Conservation (phyloP, 2,113 vertebrate genomes). For the Catharus minimus region DNA sequence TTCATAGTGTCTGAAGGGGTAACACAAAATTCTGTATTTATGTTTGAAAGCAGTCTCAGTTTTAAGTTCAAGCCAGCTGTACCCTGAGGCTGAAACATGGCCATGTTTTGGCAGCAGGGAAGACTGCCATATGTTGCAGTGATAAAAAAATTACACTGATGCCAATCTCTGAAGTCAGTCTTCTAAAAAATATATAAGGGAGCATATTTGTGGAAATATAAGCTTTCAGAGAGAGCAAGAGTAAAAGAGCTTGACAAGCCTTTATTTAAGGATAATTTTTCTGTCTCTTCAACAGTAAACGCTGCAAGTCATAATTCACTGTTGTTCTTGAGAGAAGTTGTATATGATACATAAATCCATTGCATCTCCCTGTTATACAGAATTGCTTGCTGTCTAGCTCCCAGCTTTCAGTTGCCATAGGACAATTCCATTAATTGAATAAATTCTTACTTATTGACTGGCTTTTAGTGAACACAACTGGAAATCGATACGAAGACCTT, state of each 20-base stretch:
- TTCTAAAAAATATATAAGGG: slow-evolving; percentile 1
- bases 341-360: background rate
- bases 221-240: background rate
- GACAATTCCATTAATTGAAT: background rate
- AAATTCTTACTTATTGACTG: slow-evolving; percentile 11
- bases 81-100: slow-evolving; percentile 58
- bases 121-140: slow-evolving; percentile 56
- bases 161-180: slow-evolving; percentile 40
- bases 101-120: slow-evolving; percentile 54
- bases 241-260: background rate
- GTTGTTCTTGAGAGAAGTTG: background rate
- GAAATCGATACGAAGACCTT: background rate
- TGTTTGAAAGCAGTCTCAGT: slow-evolving; percentile 54
- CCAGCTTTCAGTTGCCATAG: background rate
- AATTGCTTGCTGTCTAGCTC: background rate
- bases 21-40: slow-evolving; percentile 7
- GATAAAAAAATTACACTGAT: slow-evolving; percentile 45
- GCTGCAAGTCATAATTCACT: background rate
- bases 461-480: slow-evolving; percentile 1
- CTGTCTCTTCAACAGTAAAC: background rate
- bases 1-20: background rate
- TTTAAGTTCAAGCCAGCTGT: slow-evolving; percentile 51
- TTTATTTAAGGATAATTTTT: background rate
- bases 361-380: background rate
- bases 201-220: background rate